Conservation (phyloP, 1,140 invertebrate species). For the Listronotus bonariensis region DNA sequence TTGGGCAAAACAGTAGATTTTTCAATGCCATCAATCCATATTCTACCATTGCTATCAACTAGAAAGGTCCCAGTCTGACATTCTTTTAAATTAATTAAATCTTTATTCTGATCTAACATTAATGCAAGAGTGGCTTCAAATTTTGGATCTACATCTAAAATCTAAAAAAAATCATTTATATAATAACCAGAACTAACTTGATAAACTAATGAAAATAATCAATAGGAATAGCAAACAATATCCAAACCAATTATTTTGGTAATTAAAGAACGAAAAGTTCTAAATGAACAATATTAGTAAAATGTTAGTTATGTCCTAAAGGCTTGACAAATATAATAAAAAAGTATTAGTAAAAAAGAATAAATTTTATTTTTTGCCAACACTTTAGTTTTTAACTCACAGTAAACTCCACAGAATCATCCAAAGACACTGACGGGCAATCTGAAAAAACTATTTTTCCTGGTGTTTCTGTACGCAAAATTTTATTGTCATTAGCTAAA, state of each 20-base stretch:
- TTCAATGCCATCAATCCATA: conserved; percentile 44
- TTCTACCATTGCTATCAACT: conserved; percentile 42
- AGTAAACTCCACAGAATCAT: conserved; percentile 48
- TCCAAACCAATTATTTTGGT: no score
- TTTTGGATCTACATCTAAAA: conserved; percentile 45
- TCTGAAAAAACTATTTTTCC: conserved; percentile 40
- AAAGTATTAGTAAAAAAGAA: no score
- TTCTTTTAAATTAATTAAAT: conserved; percentile 12
- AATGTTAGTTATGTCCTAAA: background rate
- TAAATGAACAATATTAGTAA: background rate
- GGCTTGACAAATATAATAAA: no score
- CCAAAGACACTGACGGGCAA: conserved; percentile 39
- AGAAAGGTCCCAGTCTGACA: conserved; percentile 32
- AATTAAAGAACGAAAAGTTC: background rate
- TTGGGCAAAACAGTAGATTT: conserved; percentile 45
- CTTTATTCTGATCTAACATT: conserved; percentile 22
- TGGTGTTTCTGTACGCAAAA: conserved; percentile 22
- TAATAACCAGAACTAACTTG: no score
- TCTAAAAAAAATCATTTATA: conserved; percentile 36
- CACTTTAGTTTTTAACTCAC: conserved; percentile 30
- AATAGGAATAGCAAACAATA: no score
- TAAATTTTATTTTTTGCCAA: no score
- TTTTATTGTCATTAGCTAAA: conserved; percentile 44
- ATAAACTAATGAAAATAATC: no score
- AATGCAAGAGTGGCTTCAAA: conserved; percentile 37